Evolutionary conservation across 2,113 vertebrate genomes (phyloP).

Genomic region (Mirza zaza): DNA sequence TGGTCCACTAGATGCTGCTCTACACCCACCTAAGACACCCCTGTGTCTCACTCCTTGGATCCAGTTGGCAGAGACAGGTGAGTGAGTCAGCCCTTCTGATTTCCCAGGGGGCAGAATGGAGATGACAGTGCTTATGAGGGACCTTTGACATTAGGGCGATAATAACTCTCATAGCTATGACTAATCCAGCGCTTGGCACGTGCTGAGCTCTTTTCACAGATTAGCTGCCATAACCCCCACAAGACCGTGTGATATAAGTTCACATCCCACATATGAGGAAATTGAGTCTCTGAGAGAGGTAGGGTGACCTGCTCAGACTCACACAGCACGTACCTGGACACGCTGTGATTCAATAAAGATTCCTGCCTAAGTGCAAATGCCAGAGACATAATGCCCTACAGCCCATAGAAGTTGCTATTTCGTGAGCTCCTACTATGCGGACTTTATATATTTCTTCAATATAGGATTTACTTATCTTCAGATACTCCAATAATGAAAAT

Average conservation of each 20-base stretch:
- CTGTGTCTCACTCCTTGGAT: no score
- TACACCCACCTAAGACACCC: neutral
- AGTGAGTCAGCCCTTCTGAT: no score
- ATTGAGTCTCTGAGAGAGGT: neutral
- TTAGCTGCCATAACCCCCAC: neutral
- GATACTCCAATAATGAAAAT: no score
- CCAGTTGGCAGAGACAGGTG: neutral
- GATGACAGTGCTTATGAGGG: fast-evolving
- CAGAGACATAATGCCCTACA: neutral
- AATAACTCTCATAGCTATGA: neutral
- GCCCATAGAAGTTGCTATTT: neutral
- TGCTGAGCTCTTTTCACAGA: neutral
- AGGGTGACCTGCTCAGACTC: neutral
- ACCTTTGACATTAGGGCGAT: neutral
- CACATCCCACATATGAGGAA: neutral
- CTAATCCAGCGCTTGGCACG: fast-evolving
- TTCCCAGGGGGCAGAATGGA: no score
- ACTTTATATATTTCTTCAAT: neutral
- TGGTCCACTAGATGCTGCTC: neutral
- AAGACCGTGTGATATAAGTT: neutral
- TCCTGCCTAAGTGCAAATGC: neutral
- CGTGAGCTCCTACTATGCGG: neutral
- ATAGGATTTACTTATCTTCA: neutral
- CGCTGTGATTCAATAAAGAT: neutral
- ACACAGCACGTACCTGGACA: neutral